Conservation (phyloP, 2,888 invertebrate genomes). For the Amphimallon solstitiale region DNA sequence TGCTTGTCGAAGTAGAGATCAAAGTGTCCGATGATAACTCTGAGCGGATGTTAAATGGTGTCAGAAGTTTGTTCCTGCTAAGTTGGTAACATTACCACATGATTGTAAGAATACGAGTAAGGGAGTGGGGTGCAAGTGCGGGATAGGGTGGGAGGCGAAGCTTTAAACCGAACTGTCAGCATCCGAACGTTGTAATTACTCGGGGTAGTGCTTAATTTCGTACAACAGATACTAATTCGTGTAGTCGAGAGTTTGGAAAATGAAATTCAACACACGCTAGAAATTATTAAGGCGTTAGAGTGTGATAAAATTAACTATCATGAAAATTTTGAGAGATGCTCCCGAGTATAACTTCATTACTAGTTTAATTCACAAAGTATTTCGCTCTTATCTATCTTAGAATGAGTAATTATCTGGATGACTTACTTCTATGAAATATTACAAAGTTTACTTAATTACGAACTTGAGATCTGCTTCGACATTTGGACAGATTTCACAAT, state of each 20-base stretch:
- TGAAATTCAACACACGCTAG: constrained; percentile 37
- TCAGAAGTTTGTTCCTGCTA: constrained; percentile 19
- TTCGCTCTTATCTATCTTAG: too few relatives aligned
- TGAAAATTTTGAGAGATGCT: background rate
- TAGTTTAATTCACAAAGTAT: too few relatives aligned
- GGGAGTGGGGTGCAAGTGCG: too few relatives aligned
- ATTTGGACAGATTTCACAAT: too few relatives aligned
- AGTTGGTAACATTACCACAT: constrained; percentile 22
- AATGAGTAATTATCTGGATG: too few relatives aligned
- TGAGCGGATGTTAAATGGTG: constrained; percentile 18
- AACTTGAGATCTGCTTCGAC: too few relatives aligned
- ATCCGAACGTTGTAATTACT: constrained; percentile 45
- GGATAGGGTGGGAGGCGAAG: too few relatives aligned
- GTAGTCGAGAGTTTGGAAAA: constrained; percentile 35
- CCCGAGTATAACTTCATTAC: too few relatives aligned
- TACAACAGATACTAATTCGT: constrained; percentile 32
- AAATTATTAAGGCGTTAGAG: constrained; percentile 15
- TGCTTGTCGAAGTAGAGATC: constrained; percentile 32
- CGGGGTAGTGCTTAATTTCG: constrained; percentile 42
- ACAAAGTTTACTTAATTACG: too few relatives aligned
- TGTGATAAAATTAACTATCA: constrained; percentile 15
- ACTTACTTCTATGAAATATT: too few relatives aligned
- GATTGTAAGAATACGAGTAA: constrained; percentile 14
- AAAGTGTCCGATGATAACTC: constrained; percentile 20
- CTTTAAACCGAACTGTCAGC: constrained; percentile 42